A percentile compares a stretch with the other conserved stretches of the same genome.
Conservation (phyloP, 2,113 vertebrate species). For the Sceloporus tristichus region DNA sequence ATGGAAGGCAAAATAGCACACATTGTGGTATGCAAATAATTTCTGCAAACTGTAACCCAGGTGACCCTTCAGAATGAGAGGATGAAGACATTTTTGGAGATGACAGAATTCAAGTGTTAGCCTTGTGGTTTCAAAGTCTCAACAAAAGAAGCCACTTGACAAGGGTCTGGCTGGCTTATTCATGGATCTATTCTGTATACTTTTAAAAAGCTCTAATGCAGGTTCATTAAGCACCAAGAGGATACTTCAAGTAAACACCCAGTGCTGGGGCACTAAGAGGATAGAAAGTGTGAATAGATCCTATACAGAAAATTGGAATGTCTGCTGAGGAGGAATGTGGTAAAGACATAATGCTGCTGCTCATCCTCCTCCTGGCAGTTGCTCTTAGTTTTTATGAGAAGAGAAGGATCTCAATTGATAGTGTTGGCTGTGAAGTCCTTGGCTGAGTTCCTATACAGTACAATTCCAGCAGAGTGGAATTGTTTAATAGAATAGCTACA, state of each 20-base stretch:
- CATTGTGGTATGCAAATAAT: not conserved
- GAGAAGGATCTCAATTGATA: too few relatives aligned
- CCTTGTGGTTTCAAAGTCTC: constrained; percentile 23
- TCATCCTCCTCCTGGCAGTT: too few relatives aligned
- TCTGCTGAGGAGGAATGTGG: too few relatives aligned
- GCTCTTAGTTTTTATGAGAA: too few relatives aligned
- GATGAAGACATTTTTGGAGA: constrained; percentile 19
- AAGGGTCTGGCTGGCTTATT: not conserved
- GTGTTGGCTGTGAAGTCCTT: too few relatives aligned
- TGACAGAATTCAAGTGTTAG: constrained; percentile 35
- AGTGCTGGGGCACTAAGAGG: too few relatives aligned
- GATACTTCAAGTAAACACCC: not conserved
- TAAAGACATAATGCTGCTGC: too few relatives aligned
- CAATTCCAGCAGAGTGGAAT: too few relatives aligned
- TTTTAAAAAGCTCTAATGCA: constrained; percentile 33
- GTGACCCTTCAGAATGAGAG: accelerated
- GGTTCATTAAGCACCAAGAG: accelerated
- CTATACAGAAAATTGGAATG: too few relatives aligned
- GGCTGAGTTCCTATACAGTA: too few relatives aligned
- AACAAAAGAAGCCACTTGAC: constrained; percentile 23
- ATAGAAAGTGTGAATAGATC: too few relatives aligned
- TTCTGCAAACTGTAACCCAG: not conserved
- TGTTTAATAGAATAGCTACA: too few relatives aligned
- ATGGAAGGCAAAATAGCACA: not conserved
- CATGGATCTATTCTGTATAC: constrained; percentile 17